Evolutionary conservation across 2,888 invertebrate genomes (phyloP).

Genomic region (Cyclophora albipunctata): DNA sequence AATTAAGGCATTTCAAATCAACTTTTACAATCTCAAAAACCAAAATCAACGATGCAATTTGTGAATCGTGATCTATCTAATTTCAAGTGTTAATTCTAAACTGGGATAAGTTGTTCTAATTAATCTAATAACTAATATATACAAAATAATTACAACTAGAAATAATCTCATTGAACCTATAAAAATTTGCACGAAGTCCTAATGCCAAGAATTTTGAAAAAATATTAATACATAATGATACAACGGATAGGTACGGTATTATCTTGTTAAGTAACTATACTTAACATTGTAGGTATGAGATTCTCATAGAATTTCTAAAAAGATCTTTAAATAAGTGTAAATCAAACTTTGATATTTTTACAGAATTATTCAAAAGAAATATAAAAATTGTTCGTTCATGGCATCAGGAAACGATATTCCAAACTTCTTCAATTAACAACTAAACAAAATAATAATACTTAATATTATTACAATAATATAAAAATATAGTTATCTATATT

Average conservation of each 20-base stretch:
- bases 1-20: constrained; percentile 17
- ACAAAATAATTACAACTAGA: constrained; percentile 56
- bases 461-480: constrained; percentile 59
- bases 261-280: constrained; percentile 4
- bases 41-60: constrained; percentile 15
- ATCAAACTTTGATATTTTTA: neutral
- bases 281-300: constrained; percentile 30
- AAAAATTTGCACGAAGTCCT: constrained; percentile 47
- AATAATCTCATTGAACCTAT: constrained; percentile 69
- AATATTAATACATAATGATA: constrained; percentile 7
- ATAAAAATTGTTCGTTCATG: constrained; percentile 35
- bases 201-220: constrained; percentile 38
- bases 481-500: constrained; percentile 71
- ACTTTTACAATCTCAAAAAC: constrained; percentile 5
- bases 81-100: constrained; percentile 38
- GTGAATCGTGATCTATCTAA: constrained; percentile 20
- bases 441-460: constrained; percentile 51
- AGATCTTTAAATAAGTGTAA: neutral
- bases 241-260: constrained; percentile 14
- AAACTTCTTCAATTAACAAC: constrained; percentile 30
- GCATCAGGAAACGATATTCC: constrained; percentile 55
- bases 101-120: constrained; percentile 45
- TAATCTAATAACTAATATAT: constrained; percentile 51
- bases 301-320: constrained; percentile 31
- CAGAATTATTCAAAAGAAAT: constrained; percentile 1